Conservation (phyloP, 2,113 vertebrate species). For the Mirounga angustirostris region DNA sequence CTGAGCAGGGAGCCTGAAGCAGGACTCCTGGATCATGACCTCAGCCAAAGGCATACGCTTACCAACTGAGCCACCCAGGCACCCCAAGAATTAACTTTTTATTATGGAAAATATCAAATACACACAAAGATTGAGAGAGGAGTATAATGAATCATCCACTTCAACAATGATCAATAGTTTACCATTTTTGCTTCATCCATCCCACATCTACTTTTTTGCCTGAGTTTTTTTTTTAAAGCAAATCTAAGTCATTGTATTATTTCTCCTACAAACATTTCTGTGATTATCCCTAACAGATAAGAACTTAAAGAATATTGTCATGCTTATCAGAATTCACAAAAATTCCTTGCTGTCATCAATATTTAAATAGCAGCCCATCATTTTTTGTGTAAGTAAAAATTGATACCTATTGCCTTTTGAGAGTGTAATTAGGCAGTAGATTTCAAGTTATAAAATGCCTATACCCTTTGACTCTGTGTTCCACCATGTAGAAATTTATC, state of each 20-base stretch:
- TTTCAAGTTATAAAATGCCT: not conserved
- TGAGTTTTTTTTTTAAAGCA: not conserved
- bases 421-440: not conserved
- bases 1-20: not conserved
- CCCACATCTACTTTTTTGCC: not conserved
- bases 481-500: not conserved
- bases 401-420: not conserved
- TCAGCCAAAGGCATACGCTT: not conserved
- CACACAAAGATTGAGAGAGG: not conserved
- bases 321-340: constrained; percentile 3
- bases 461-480: not conserved
- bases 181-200: not conserved
- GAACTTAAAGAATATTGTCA: not conserved
- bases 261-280: not conserved
- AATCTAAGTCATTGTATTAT: not conserved
- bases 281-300: not conserved
- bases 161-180: not conserved
- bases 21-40: not conserved
- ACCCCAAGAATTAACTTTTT: not conserved
- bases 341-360: not conserved
- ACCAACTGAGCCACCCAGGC: not conserved
- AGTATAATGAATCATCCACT: not conserved
- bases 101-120: constrained; percentile 10
- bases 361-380: not conserved
- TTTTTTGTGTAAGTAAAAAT: not conserved